Percentiles rank a stretch among this genome's conserved stretches.
These are phyloP conservation scores for Leucopsar rothschildi DNA, from an alignment of 2,113 vertebrate genomes.

Conservation along the genomic window DNA sequence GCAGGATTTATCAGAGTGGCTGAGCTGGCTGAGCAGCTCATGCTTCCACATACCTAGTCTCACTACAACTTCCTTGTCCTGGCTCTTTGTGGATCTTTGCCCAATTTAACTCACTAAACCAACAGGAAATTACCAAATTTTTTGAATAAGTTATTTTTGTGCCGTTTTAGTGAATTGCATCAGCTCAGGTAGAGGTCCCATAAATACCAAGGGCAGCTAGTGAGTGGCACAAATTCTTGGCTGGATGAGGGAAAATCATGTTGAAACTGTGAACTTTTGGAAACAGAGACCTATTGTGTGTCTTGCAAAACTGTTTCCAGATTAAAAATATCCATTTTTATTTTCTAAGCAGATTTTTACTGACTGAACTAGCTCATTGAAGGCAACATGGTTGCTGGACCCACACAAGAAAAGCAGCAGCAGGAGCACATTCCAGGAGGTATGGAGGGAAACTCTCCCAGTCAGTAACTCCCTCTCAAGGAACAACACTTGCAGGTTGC, in stretches of 20 bases:
- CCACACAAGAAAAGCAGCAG: not conserved
- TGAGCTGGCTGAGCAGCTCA: not conserved
- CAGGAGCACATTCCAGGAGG: not conserved
- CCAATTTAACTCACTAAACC: not conserved
- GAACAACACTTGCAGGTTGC: not conserved
- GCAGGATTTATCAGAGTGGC: not conserved
- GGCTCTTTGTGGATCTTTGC: not conserved
- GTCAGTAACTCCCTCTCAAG: not conserved
- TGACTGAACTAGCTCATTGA: not conserved
- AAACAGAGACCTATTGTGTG: not conserved
- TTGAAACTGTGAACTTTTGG: not conserved
- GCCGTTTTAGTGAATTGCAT: not conserved
- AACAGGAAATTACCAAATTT: not conserved
- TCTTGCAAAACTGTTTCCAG: not conserved
- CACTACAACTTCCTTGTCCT: not conserved
- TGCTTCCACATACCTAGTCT: not conserved
- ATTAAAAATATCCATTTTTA: not conserved
- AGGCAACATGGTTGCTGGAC: not conserved
- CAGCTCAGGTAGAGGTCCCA: not conserved
- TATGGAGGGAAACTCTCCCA: rapidly evolving
- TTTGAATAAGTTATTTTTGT: not conserved
- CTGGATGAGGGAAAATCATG: not conserved
- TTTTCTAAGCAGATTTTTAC: not conserved
- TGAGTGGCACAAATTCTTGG: not conserved
- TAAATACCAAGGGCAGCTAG: not conserved